Evolutionary conservation across 2,113 vertebrate genomes (phyloP), one percentile per base, ranked within the genome.

Genomic region (Taxidea taxus): DNA sequence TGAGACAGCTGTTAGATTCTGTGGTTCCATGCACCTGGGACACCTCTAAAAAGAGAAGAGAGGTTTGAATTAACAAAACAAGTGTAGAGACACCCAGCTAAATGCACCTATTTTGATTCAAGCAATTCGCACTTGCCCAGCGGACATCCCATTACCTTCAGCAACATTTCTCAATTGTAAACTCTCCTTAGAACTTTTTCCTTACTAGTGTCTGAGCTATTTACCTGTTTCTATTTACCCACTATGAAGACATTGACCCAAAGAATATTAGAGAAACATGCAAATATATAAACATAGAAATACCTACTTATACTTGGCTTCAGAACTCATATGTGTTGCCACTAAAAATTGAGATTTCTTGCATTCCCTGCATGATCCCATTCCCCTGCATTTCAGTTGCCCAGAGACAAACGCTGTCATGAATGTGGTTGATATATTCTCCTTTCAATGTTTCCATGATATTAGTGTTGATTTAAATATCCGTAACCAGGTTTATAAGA

Each of bases 31-130:
- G 75, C 21, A 62, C 21, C 37, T 77, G 51, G 11, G 58, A 77
- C 13, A 95, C 74, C 66, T 87, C 85, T 83, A 31, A 1, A 78
- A 83, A 82, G 75, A 58, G 3, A 87, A 80, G 13, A 96, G 37
- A 42, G 7, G 18, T 4, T n/a, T 77, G 20, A 25, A 93, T 54
- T 68, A 80, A 42, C 39, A 4, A 77, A 56, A 25, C 21, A 49
- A 12, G 13, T 42, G 5, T n/a, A 31, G 5, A n/a, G 34, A 27
- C 1, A 80, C 0, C 1, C 27, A 75, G 4, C 6, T 75, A 23
- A 44, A 23, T 81, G 1, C n/a, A 3, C 27, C 25, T 78, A 10
- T 37, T 77, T 58, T 7, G 54, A 49, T 70, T 42, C 27, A 72
- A 62, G 10, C 2, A 72, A 39, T 29, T 44, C 23, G 42, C 14